These are phyloP conservation scores for Batillaria attramentaria DNA, from an alignment of 1,140 invertebrate genomes.

Conservation along the genomic window DNA sequence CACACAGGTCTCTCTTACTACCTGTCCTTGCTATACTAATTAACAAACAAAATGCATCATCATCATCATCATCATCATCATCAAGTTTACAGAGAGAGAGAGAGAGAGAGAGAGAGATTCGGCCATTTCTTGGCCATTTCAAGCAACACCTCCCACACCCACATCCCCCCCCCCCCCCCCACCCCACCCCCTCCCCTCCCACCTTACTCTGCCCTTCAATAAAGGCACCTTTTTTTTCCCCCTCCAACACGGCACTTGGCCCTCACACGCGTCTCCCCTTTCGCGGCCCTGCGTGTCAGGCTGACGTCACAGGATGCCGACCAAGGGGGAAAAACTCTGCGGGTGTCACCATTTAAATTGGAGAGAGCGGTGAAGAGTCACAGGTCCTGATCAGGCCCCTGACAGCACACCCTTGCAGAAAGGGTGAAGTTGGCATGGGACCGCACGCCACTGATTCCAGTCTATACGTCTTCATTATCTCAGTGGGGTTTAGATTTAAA, in stretches of 20 bases:
- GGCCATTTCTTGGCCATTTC: too few relatives aligned
- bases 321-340: slow-evolving; percentile 9
- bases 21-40: background rate
- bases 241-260: background rate
- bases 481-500: too few relatives aligned
- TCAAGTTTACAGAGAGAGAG: too few relatives aligned
- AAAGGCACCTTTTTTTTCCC: background rate
- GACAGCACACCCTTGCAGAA: background rate
- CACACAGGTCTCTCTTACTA: background rate
- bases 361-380: background rate
- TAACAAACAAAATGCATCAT: too few relatives aligned
- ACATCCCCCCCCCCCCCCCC: background rate
- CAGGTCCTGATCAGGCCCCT: background rate
- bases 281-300: background rate
- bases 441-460: too few relatives aligned
- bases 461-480: too few relatives aligned
- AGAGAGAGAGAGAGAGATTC: too few relatives aligned
- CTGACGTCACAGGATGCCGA: background rate
- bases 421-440: too few relatives aligned
- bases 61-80: too few relatives aligned
- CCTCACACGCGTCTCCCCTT: background rate
- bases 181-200: background rate
- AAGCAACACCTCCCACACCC: background rate
- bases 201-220: background rate
- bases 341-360: slow-evolving; percentile 1